Conservation (phyloP, 2,797 vertebrate genomes). For the Spinibarbus caldwelli region DNA sequence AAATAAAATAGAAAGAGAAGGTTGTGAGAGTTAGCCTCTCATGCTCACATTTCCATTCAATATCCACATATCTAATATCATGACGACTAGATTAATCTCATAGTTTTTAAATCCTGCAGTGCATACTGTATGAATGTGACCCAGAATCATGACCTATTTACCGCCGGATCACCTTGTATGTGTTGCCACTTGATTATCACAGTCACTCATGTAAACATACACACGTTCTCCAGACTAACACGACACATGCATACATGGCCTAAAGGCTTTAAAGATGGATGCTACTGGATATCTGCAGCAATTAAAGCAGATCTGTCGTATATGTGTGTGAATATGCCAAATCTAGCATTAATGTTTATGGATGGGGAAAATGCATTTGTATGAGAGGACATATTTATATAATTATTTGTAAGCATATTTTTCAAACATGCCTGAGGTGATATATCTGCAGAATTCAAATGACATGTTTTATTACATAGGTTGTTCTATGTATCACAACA, state of each 20-base stretch:
- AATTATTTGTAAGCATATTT: background rate
- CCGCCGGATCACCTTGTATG: slow-evolving; percentile 18
- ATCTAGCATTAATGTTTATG: slow-evolving; percentile 17
- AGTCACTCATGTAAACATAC: slow-evolving; percentile 34
- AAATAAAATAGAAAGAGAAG: background rate
- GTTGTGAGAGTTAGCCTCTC: background rate
- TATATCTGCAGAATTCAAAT: background rate
- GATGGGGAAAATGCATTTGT: slow-evolving; percentile 40
- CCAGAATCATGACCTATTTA: slow-evolving; percentile 56
- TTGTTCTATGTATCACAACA: background rate
- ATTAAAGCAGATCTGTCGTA: slow-evolving; percentile 64
- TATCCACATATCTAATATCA: background rate
- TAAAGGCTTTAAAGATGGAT: slow-evolving; percentile 55
- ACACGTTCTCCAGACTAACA: slow-evolving; percentile 25
- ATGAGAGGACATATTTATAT: slow-evolving; percentile 32
- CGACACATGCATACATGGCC: slow-evolving; percentile 31
- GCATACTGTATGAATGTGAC: slow-evolving; percentile 39
- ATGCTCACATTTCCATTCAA: background rate
- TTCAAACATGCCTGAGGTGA: background rate
- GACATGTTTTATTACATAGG: background rate
- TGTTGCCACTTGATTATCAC: slow-evolving; percentile 34
- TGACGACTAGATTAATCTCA: background rate
- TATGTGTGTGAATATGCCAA: background rate
- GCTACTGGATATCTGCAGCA: slow-evolving; percentile 70
- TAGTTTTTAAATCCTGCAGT: background rate